These are phyloP conservation scores for Sphinx pinastri DNA, from an alignment of 2,888 invertebrate genomes.

Conservation along the genomic window DNA sequence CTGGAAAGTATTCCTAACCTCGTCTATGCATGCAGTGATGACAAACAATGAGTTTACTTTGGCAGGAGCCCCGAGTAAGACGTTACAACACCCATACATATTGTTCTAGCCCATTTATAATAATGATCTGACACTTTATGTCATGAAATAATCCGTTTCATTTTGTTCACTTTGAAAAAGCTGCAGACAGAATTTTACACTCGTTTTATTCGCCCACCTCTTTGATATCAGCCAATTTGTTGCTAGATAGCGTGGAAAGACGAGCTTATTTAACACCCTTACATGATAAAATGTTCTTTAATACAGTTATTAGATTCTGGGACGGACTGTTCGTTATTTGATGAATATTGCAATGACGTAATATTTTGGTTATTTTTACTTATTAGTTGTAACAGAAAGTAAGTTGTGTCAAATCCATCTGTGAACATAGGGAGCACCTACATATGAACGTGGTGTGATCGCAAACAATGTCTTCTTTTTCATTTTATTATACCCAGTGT, in stretches of 20 bases:
- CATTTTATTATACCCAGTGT: too few relatives aligned
- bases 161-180: constrained; percentile 13
- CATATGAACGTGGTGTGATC: too few relatives aligned
- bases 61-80: constrained; percentile 44
- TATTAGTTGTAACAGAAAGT: too few relatives aligned
- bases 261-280: constrained; percentile 1
- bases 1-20: constrained; percentile 38
- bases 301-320: not conserved
- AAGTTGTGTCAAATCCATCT: too few relatives aligned
- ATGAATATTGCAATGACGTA: too few relatives aligned
- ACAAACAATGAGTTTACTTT: constrained; percentile 47
- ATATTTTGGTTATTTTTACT: too few relatives aligned
- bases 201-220: constrained; percentile 4
- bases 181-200: constrained; percentile 5
- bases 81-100: constrained; percentile 53
- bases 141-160: not conserved
- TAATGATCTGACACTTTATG: constrained; percentile 15
- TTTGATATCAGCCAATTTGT: constrained; percentile 11
- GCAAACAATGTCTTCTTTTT: too few relatives aligned
- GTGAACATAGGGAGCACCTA: too few relatives aligned
- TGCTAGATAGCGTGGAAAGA: constrained; percentile 3
- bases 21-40: constrained; percentile 37
- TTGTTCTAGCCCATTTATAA: constrained; percentile 47
- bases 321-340: too few relatives aligned
- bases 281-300: not conserved